These are phyloP conservation scores for Morone chrysops DNA, from an alignment of 2,113 vertebrate genomes.

Conservation along the genomic window DNA sequence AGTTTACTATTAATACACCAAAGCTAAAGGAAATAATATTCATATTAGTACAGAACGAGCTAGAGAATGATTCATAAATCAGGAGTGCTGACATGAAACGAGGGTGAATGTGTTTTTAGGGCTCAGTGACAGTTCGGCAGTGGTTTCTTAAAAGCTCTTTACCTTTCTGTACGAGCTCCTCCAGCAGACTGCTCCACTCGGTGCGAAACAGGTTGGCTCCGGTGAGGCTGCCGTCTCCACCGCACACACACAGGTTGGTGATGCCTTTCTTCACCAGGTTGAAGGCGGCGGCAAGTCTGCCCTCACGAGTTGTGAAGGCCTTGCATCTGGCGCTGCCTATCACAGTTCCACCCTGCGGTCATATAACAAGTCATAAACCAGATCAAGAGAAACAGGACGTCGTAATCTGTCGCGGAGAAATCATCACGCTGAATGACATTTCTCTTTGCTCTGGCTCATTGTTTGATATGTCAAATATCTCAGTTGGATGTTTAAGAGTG, in stretches of 20 bases:
- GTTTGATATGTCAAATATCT: not conserved
- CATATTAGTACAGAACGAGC: not conserved
- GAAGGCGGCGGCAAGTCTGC: slow-evolving; percentile 87
- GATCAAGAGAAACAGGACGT: not conserved
- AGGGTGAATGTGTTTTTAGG: too few relatives aligned
- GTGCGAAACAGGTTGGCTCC: slow-evolving; percentile 93
- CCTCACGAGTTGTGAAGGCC: slow-evolving; percentile 89
- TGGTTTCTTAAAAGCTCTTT: not conserved
- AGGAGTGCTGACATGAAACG: not conserved
- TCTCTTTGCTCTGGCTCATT: not conserved
- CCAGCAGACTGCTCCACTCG: slow-evolving; percentile 92
- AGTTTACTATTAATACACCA: not conserved
- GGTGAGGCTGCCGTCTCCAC: slow-evolving; percentile 94
- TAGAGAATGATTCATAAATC: not conserved
- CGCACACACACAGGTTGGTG: slow-evolving; percentile 96
- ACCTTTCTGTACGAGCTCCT: slow-evolving; percentile 89
- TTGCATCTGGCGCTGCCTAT: slow-evolving; percentile 96
- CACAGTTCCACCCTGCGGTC: slow-evolving; percentile 89
- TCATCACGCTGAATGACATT: not conserved
- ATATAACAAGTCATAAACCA: slow-evolving; percentile 5
- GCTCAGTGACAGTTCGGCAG: not conserved
- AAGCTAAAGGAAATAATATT: not conserved
- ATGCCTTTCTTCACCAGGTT: slow-evolving; percentile 93
- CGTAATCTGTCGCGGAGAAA: not conserved
- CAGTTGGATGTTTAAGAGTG: not conserved